Evolutionary conservation across 2,113 vertebrate species (phyloP).

Genomic region (Lasiurus borealis): DNA sequence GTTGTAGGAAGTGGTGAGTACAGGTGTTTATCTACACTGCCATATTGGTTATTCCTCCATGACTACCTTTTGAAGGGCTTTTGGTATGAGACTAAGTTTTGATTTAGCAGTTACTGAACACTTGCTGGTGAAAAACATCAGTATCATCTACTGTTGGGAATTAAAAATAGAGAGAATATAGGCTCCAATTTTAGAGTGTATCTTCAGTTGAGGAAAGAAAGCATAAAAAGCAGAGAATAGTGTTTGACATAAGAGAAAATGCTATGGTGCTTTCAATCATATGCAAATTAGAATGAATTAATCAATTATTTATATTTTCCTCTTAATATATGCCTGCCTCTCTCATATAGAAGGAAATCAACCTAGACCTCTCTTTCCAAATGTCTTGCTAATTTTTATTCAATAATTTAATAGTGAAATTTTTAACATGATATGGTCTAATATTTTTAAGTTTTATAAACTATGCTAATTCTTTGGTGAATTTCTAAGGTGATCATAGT

Average conservation of each 20-base stretch:
- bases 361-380: constrained; percentile 5
- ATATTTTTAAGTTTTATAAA: constrained; percentile 16
- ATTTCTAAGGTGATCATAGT: neutral
- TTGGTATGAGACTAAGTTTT: constrained; percentile 9
- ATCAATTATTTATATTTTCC: constrained; percentile 20
- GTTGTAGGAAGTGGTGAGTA: no score
- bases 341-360: constrained; percentile 10
- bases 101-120: constrained; percentile 3
- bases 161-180: neutral
- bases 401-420: neutral
- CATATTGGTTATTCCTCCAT: no score
- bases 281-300: neutral
- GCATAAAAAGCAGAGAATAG: neutral
- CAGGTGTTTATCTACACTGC: no score
- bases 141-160: neutral
- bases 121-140: neutral
- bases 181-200: neutral
- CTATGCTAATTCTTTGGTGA: neutral
- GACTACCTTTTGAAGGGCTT: neutral
- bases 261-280: neutral
- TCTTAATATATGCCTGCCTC: constrained; percentile 21
- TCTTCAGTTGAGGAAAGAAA: constrained; percentile 1
- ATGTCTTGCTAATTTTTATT: neutral
- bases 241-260: constrained; percentile 20
- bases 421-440: neutral